Evolutionary conservation across 2,113 vertebrate species (phyloP).

Genomic region (Urocynchramus pylzowi): DNA sequence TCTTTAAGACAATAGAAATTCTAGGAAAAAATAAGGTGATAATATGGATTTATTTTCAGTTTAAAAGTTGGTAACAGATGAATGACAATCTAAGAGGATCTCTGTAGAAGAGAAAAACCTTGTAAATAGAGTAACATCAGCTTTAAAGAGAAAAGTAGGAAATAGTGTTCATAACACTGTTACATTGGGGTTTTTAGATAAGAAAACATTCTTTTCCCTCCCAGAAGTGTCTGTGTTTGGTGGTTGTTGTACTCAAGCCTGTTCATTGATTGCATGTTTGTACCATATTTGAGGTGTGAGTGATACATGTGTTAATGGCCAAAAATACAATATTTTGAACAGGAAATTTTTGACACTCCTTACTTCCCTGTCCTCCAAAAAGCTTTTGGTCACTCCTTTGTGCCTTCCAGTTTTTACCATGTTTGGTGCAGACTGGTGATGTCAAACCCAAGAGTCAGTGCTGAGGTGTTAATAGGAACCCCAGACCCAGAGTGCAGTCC

Average conservation of each 20-base stretch:
- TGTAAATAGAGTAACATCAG: background rate
- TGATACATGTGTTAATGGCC: background rate
- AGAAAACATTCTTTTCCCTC: background rate
- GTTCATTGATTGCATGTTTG: background rate
- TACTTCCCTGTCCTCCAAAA: background rate
- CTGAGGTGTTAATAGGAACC: background rate
- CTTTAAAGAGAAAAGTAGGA: background rate
- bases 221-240: background rate
- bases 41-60: background rate
- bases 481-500: too few species aligned
- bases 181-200: background rate
- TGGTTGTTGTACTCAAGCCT: background rate
- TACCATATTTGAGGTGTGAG: background rate
- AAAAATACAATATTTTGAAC: background rate
- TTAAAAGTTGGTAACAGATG: background rate
- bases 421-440: background rate
- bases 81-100: background rate
- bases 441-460: background rate
- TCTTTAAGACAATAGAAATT: background rate
- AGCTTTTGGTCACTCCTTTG: background rate
- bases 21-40: background rate
- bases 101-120: background rate
- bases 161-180: background rate
- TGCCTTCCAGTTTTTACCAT: background rate
- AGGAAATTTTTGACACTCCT: background rate